phyloP scores from a whole-genome alignment of 2,888 invertebrate species.

The Zygogramma bicolorata region DNA sequence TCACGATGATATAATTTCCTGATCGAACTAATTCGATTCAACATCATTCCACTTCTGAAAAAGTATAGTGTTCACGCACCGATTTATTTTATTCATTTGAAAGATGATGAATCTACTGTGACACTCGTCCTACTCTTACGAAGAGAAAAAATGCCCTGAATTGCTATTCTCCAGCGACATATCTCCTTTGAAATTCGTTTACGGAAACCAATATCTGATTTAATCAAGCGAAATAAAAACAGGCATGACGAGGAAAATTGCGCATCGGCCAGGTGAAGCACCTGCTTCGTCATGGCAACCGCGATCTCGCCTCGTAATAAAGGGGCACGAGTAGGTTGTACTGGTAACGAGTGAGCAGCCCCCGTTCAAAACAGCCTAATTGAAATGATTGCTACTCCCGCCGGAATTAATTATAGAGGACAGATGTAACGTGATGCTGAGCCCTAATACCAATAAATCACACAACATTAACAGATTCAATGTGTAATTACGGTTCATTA shows the following conservation, averaged over 20 bases:
- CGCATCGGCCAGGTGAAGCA: constrained; percentile 4
- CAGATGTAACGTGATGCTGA: constrained; percentile 62
- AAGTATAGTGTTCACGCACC: no score
- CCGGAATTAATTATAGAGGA: constrained; percentile 66
- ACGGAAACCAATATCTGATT: constrained; percentile 9
- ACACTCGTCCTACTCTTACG: no score
- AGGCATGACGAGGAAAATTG: constrained; percentile 4
- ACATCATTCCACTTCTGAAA: no score
- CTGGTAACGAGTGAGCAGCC: constrained; percentile 11
- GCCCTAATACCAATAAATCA: constrained; percentile 61
- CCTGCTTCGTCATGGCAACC: constrained; percentile 29
- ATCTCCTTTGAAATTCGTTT: background rate
- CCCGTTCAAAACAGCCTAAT: constrained; percentile 35
- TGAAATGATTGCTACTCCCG: constrained; percentile 56
- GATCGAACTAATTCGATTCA: no score
- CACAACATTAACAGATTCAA: constrained; percentile 58
- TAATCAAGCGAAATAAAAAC: constrained; percentile 16
- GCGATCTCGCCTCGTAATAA: constrained; percentile 26
- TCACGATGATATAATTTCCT: no score
- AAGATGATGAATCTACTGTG: no score
- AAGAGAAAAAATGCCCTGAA: no score
- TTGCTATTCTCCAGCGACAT: no score
- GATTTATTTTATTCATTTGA: no score
- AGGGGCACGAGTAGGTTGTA: constrained; percentile 15
- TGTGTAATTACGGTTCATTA: constrained; percentile 58